Evolutionary conservation across 2,797 vertebrate species (phyloP), one percentile per base, ranked within the genome.

Genomic region (Labroides dimidiatus): DNA sequence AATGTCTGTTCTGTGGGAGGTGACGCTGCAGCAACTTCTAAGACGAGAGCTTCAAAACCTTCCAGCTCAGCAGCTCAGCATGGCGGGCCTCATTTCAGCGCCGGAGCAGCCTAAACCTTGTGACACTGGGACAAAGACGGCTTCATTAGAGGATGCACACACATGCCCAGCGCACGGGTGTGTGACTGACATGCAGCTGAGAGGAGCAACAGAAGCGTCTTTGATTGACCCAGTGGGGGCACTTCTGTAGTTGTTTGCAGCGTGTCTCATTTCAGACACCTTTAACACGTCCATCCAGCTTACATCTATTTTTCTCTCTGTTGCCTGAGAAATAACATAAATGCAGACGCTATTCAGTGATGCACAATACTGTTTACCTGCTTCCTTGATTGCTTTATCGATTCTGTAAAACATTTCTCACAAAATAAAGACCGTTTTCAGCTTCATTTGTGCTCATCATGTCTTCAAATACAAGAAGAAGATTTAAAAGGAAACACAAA

Each of bases 11-110:
- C 79, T 75, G 82, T 77, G 82, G 90, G 88, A 87, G 88, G 71
- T 57, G 81, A 80, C 17, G 24, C 75, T 48, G 82, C 65, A 17
- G 69, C 60, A 41, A 66, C 84, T 89, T 86, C 84, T 86, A 48
- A 88, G 78, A 82, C 75, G 63, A 69, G 77, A 82, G 75, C 87
- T 85, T 90, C 86, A 89, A 90, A 90, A 87, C 81, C 72, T 69
- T 61, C 1, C 2, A 50, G 74, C 85, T 84, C 90, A 87, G 89
- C 2, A 48, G 74, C 85, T 84, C 90, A 87, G 89, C 88, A 30
- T 87, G 89, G 80, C 53, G 64, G 81, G 84, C 74, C 83, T 89
- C 75, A 65, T 89, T 87, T 84, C 72, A 20, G 77, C 64, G 19
- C 77, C 13, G 21, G 42, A 83, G 77, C 65, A 63, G 75, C 76